Percentiles rank a stretch among this genome's conserved stretches.
phyloP scores from a whole-genome alignment of 2,888 invertebrate species.

The Brachyopa scutellaris region DNA sequence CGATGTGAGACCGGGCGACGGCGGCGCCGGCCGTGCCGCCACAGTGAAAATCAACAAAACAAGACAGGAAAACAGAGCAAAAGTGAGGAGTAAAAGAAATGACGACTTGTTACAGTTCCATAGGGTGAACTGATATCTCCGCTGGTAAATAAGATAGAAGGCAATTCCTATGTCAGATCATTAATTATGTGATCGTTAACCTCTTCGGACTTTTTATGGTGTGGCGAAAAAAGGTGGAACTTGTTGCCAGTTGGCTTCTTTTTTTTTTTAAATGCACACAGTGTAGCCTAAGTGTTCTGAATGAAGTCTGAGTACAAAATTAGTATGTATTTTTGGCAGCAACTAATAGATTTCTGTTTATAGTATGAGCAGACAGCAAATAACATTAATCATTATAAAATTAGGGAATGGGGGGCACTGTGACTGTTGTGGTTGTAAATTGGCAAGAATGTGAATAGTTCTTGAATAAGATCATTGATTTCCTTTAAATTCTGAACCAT shows the following conservation, averaged over 20 bases:
- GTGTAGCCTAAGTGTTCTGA: neutral
- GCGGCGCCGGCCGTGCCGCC: conserved; percentile 2
- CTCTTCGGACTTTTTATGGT: conserved; percentile 57
- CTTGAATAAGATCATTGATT: conserved; percentile 1
- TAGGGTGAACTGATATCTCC: conserved; percentile 61
- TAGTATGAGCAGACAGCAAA: neutral
- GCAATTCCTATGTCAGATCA: conserved; percentile 74
- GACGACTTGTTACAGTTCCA: conserved; percentile 64
- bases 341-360: neutral
- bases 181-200: conserved; percentile 75
- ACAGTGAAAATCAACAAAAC: conserved; percentile 41
- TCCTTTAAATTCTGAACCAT: too few species aligned
- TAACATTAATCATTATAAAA: conserved; percentile 16
- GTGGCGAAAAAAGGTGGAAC: conserved; percentile 30
- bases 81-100: conserved; percentile 35
- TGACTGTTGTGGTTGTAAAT: conserved; percentile 19
- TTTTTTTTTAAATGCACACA: neutral
- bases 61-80: conserved; percentile 35
- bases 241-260: conserved; percentile 16
- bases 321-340: neutral
- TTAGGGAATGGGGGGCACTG: neutral
- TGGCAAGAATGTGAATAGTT: conserved; percentile 2
- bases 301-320: neutral
- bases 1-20: conserved; percentile 52
- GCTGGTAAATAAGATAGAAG: conserved; percentile 63